phyloP scores from a whole-genome alignment of 2,888 invertebrate genomes.

The Hypercompe scribonia region DNA sequence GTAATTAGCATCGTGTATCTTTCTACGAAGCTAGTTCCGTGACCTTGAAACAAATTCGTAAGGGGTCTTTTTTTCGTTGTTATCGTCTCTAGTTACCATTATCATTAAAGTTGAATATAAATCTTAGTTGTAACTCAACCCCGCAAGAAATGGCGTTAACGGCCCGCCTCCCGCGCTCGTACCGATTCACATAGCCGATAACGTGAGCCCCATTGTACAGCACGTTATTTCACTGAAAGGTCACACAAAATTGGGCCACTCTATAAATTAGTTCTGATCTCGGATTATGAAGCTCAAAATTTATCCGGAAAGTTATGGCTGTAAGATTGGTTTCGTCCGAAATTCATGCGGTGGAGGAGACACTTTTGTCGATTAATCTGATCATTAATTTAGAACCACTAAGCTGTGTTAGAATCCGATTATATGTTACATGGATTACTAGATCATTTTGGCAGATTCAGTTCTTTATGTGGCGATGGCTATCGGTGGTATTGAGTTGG shows the following conservation, averaged over 20 bases:
- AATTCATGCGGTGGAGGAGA: conserved; percentile 51
- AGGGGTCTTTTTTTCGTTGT: conserved; percentile 30
- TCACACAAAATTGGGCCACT: conserved; percentile 60
- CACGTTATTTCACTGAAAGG: conserved; percentile 63
- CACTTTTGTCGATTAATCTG: conserved; percentile 61
- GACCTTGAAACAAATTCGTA: conserved; percentile 20
- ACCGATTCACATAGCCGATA: conserved; percentile 55
- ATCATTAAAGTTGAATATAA: conserved; percentile 51
- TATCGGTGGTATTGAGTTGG: conserved; percentile 54
- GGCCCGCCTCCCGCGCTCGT: conserved; percentile 52
- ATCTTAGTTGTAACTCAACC: conserved; percentile 52
- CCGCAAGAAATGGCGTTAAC: conserved; percentile 59
- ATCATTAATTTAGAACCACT: conserved; percentile 57
- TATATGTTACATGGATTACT: conserved; percentile 46
- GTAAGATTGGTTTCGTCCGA: conserved; percentile 60
- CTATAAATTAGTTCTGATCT: conserved; percentile 70
- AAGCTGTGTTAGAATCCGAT: conserved; percentile 51
- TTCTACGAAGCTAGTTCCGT: neutral
- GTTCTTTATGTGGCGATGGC: conserved; percentile 46
- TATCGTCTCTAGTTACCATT: conserved; percentile 34
- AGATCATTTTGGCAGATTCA: conserved; percentile 39
- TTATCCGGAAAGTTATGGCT: conserved; percentile 65
- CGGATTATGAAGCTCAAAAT: conserved; percentile 71
- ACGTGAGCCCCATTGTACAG: conserved; percentile 56
- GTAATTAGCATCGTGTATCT: neutral